Conservation (phyloP, 2,888 invertebrate species). For the Sesamia inferens region DNA sequence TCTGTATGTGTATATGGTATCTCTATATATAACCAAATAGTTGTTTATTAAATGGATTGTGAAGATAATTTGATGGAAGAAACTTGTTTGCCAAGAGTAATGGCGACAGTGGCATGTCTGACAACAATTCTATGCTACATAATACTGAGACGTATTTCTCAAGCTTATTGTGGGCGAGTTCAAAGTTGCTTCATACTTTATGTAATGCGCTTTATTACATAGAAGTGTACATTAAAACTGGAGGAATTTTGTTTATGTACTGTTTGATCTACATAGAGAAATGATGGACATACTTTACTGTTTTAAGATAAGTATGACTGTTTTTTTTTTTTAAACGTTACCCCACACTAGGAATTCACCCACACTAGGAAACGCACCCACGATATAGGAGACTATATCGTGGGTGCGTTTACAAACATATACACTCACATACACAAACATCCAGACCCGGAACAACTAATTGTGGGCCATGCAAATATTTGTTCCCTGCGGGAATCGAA, state of each 20-base stretch:
- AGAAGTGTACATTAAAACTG: constrained; percentile 3
- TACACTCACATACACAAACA: no score
- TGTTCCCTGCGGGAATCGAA: no score
- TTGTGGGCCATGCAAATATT: no score
- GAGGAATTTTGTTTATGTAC: neutral
- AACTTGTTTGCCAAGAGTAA: constrained; percentile 65
- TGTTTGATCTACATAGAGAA: constrained; percentile 10
- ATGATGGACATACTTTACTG: neutral
- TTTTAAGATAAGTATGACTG: neutral
- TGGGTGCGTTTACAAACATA: no score
- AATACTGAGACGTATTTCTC: constrained; percentile 48
- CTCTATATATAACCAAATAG: neutral
- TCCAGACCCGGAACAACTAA: no score
- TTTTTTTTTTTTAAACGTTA: no score
- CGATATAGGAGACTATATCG: no score
- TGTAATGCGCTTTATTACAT: constrained; percentile 20
- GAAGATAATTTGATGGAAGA: constrained; percentile 65
- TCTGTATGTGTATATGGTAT: neutral
- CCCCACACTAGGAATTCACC: no score
- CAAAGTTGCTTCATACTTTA: constrained; percentile 37
- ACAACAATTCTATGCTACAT: constrained; percentile 59
- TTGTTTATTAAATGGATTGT: constrained; percentile 9
- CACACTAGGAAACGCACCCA: no score
- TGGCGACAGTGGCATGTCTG: constrained; percentile 70
- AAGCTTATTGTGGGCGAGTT: constrained; percentile 52